Conservation (phyloP, 2,113 vertebrate species). For the Micronisus gabar region DNA sequence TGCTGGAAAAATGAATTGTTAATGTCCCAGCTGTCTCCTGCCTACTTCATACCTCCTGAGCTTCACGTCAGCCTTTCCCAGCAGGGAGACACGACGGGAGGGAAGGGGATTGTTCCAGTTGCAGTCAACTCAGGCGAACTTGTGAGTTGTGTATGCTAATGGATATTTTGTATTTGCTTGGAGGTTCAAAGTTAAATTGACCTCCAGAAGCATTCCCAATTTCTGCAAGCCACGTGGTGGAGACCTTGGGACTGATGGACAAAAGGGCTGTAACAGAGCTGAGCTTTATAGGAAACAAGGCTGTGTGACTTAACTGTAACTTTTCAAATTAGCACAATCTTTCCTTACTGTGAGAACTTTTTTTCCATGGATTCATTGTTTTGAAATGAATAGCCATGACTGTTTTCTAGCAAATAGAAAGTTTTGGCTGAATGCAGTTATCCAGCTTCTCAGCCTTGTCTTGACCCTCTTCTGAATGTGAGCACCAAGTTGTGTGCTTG, state of each 20-base stretch:
- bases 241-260: neutral
- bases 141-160: neutral
- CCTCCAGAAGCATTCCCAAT: neutral
- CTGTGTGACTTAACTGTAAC: neutral
- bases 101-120: neutral
- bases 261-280: neutral
- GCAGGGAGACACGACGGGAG: accelerated
- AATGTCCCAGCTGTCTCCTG: neutral
- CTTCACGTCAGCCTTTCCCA: neutral
- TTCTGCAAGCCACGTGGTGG: neutral
- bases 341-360: neutral
- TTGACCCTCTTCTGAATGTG: neutral
- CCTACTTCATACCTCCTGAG: neutral
- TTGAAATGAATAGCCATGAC: neutral
- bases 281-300: neutral
- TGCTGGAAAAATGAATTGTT: neutral
- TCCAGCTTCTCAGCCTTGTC: neutral
- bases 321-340: neutral
- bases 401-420: neutral
- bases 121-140: neutral
- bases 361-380: neutral
- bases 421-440: neutral
- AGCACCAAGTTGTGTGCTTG: neutral
- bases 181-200: neutral
- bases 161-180: neutral